phyloP scores from a whole-genome alignment of 2,113 vertebrate species.

The Origma solitaria region DNA sequence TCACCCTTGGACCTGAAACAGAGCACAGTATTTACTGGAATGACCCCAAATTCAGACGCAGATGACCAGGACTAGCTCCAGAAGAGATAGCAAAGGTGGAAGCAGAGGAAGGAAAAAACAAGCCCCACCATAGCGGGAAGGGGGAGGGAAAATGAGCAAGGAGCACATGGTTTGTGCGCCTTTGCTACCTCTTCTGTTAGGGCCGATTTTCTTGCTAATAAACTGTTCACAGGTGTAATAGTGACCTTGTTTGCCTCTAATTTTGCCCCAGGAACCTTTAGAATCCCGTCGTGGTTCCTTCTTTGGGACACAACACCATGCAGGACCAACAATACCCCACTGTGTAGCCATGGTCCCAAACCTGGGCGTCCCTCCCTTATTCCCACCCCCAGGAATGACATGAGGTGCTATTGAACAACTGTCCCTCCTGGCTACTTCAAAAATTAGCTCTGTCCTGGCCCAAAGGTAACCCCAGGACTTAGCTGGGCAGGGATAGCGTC shows the following conservation, averaged over 20 bases:
- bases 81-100: too few relatives aligned
- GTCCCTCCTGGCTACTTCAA: background rate
- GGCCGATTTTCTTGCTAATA: too few relatives aligned
- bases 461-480: background rate
- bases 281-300: background rate
- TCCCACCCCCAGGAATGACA: background rate
- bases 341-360: rapidly evolving
- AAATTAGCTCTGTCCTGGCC: background rate
- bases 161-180: too few relatives aligned
- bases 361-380: rapidly evolving
- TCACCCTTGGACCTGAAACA: background rate
- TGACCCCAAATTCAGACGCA: too few relatives aligned
- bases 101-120: too few relatives aligned
- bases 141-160: too few relatives aligned
- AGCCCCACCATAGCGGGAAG: too few relatives aligned
- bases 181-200: background rate
- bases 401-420: rapidly evolving
- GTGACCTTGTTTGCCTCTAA: background rate
- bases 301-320: too few relatives aligned
- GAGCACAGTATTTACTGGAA: too few relatives aligned
- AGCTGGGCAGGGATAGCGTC: background rate
- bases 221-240: too few relatives aligned
- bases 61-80: too few relatives aligned
- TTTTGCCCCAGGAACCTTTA: background rate
- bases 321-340: background rate